Evolutionary conservation across 2,797 vertebrate species (phyloP).

Genomic region (Ciconia nigra): DNA sequence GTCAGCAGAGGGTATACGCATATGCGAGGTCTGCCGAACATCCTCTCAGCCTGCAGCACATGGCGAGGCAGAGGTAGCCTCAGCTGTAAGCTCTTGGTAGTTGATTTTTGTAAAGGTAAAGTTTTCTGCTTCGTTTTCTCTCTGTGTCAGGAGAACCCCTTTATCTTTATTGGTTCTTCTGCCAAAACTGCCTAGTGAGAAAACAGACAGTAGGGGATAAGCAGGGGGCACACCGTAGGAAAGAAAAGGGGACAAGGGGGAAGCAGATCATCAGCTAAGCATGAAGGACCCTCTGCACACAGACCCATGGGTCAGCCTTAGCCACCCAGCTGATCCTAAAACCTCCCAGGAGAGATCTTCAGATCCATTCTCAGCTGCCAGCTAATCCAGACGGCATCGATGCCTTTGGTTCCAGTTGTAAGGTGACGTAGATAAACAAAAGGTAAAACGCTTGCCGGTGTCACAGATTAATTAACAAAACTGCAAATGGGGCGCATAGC

Average conservation of each 20-base stretch:
- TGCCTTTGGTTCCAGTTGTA: neutral
- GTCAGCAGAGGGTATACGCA: neutral
- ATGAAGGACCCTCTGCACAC: neutral
- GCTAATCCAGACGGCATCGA: neutral
- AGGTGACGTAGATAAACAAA: neutral
- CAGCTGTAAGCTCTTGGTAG: neutral
- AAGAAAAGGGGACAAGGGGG: neutral
- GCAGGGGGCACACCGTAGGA: neutral
- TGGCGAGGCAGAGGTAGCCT: neutral
- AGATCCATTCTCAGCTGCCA: neutral
- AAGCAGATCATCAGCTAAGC: neutral
- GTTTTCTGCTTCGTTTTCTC: neutral
- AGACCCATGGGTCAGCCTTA: neutral
- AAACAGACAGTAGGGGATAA: neutral
- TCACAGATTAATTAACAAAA: neutral
- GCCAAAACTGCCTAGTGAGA: neutral
- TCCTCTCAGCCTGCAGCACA: neutral
- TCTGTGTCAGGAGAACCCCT: neutral
- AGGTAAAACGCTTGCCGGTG: neutral
- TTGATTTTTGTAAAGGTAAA: neutral
- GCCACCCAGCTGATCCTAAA: neutral
- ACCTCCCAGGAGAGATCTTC: neutral
- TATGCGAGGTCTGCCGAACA: accelerated
- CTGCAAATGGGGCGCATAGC: neutral
- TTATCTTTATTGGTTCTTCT: neutral